Percentiles rank a stretch among this genome's conserved stretches.
Conservation (phyloP, 1,140 invertebrate species). For the Ceratitis capitata region DNA sequence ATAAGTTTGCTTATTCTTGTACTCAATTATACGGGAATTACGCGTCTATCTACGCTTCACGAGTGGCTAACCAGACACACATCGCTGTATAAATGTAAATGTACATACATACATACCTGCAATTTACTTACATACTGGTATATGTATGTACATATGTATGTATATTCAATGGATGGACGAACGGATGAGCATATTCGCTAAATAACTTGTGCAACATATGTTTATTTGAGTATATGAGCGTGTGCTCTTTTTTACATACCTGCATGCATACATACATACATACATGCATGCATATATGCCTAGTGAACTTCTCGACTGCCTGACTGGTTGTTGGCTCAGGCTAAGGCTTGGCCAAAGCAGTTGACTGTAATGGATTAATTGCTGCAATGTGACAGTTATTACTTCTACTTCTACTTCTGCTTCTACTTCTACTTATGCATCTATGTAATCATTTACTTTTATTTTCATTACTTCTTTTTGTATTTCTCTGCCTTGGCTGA, state of each 20-base stretch:
- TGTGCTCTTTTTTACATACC: no score
- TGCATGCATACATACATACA: neutral
- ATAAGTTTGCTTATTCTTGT: constrained; percentile 34
- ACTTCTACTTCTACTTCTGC: neutral
- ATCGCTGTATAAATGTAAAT: no score
- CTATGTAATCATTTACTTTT: neutral
- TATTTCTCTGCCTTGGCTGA: neutral
- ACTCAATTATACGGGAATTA: constrained; percentile 38
- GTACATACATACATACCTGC: neutral
- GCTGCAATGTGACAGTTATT: constrained; percentile 33
- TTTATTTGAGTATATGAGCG: neutral
- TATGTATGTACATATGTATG: neutral
- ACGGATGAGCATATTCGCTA: no score
- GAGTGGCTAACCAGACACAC: neutral
- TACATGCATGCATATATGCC: neutral
- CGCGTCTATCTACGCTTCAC: constrained; percentile 31
- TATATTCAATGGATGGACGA: neutral
- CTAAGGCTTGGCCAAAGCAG: neutral
- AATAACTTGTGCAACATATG: neutral
- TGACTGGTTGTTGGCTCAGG: no score
- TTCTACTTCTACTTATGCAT: neutral
- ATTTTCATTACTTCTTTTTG: neutral
- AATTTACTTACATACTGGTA: neutral
- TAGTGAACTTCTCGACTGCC: neutral
- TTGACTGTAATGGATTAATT: constrained; percentile 34